Percentiles rank a stretch among this genome's conserved stretches.
Conservation (phyloP, 2,888 invertebrate species). For the Cataglyphis albicans region DNA sequence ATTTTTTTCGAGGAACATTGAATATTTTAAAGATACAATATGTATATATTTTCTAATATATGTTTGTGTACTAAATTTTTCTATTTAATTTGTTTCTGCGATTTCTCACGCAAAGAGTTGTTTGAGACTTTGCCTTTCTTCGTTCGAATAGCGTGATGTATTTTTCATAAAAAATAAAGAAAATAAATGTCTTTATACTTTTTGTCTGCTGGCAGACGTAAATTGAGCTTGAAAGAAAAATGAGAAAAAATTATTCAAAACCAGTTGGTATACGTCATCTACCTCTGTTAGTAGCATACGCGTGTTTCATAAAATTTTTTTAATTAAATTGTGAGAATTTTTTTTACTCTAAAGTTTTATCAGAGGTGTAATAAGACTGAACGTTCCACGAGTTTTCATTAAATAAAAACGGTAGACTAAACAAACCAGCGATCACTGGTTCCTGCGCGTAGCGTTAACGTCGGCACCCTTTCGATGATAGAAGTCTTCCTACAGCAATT, state of each 20-base stretch:
- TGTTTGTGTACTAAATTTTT: neutral
- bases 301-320: neutral
- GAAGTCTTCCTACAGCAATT: constrained; percentile 63
- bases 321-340: neutral
- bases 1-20: constrained; percentile 1
- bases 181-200: neutral
- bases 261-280: neutral
- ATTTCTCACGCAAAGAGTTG: neutral
- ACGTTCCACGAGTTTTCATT: constrained; percentile 18
- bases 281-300: neutral
- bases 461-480: constrained; percentile 68
- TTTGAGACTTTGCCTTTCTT: neutral
- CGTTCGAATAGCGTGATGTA: neutral
- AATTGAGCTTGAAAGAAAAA: neutral
- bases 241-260: constrained; percentile 6
- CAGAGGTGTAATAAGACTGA: constrained; percentile 8
- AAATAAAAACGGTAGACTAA: constrained; percentile 66
- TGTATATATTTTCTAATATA: neutral
- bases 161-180: neutral
- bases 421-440: constrained; percentile 59
- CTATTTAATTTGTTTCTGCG: neutral
- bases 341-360: neutral
- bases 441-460: constrained; percentile 65
- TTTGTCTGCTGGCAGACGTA: neutral
- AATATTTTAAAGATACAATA: neutral